phyloP scores from a whole-genome alignment of 2,797 vertebrate genomes.

The Oryzias dopingdopingensis region DNA sequence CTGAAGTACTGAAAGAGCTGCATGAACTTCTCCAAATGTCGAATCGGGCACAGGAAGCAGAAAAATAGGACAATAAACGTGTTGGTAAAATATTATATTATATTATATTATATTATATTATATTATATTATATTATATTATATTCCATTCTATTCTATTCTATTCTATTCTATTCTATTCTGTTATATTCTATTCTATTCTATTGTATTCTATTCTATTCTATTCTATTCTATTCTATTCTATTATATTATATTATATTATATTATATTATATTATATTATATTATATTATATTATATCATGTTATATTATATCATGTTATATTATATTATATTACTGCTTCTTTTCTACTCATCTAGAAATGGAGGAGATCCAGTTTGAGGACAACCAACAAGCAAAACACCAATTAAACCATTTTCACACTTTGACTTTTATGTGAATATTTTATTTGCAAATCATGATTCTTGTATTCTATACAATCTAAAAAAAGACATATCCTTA shows the following conservation, averaged over 20 bases:
- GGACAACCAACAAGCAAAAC: not conserved
- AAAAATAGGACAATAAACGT: slow-evolving; percentile 48
- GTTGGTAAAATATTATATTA: slow-evolving; percentile 29
- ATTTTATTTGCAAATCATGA: not conserved
- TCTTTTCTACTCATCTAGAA: slow-evolving; percentile 38
- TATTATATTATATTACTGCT: slow-evolving; percentile 2
- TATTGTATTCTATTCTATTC: not conserved
- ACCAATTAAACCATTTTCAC: slow-evolving; percentile 5
- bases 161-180: not conserved
- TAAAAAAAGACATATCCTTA: not conserved
- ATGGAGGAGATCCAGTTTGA: slow-evolving; percentile 36
- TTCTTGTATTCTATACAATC: slow-evolving; percentile 4
- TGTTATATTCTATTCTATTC: not conserved
- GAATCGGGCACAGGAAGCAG: slow-evolving; percentile 66
- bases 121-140: not conserved
- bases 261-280: not conserved
- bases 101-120: not conserved
- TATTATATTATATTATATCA: not conserved
- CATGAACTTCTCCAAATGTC: slow-evolving; percentile 71
- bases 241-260: not conserved
- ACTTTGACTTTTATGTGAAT: slow-evolving; percentile 1
- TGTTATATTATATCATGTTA: not conserved
- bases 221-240: not conserved
- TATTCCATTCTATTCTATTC: not conserved
- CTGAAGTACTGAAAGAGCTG: slow-evolving; percentile 60